phyloP scores from a whole-genome alignment of 1,140 invertebrate genomes.

The Globodera rostochiensis region DNA sequence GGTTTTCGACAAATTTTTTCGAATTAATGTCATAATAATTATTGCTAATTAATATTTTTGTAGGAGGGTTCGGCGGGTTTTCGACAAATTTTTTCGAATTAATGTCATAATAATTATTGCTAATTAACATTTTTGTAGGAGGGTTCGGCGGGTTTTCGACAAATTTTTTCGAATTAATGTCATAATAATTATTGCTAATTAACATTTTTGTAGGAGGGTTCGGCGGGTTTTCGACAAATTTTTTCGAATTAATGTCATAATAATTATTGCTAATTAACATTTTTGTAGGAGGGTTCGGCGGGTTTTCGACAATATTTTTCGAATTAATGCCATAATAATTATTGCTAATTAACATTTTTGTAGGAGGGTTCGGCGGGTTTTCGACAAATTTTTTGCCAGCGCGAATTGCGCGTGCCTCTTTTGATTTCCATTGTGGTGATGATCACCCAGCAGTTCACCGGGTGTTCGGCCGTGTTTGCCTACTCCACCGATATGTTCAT shows the following conservation, averaged over 20 bases:
- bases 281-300: no score
- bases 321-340: background rate
- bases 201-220: background rate
- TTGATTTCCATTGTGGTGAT: conserved; percentile 58
- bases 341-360: background rate
- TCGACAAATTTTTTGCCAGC: conserved; percentile 50
- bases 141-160: no score
- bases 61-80: no score
- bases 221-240: no score
- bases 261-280: background rate
- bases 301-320: no score
- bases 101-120: background rate
- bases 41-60: background rate
- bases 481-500: conserved; percentile 64
- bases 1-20: no score
- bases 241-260: no score
- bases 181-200: background rate
- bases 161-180: no score
- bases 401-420: conserved; percentile 52
- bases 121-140: background rate
- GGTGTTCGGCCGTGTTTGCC: conserved; percentile 62
- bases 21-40: background rate
- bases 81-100: no score
- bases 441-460: conserved; percentile 65
- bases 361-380: no score